Conservation (phyloP, 2,888 invertebrate species). For the Nymphalis polychloros region DNA sequence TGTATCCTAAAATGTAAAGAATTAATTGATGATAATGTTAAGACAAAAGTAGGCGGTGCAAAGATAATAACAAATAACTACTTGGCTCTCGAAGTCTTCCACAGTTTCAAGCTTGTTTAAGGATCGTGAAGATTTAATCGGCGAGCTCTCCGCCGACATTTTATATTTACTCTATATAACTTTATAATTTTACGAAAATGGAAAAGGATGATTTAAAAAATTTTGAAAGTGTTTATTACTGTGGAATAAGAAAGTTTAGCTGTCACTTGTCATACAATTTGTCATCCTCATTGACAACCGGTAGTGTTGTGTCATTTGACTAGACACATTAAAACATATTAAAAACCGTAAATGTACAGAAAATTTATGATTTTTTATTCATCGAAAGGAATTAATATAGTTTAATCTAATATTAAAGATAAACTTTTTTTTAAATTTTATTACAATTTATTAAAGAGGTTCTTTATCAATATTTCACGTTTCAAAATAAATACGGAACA, state of each 20-base stretch:
- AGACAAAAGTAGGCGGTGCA: slow-evolving; percentile 60
- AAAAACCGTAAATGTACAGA: too few relatives aligned
- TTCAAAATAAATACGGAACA: too few relatives aligned
- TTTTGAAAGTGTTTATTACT: slow-evolving; percentile 26
- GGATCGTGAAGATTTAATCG: slow-evolving; percentile 56
- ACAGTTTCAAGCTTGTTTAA: slow-evolving; percentile 60
- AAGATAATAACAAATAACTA: slow-evolving; percentile 46
- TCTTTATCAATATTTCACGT: too few relatives aligned
- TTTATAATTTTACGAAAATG: neutral
- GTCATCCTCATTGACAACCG: neutral
- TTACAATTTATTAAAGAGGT: too few relatives aligned
- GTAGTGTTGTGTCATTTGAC: neutral
- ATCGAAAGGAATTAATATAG: too few relatives aligned
- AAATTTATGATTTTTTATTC: too few relatives aligned
- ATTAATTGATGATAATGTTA: slow-evolving; percentile 33
- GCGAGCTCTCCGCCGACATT: slow-evolving; percentile 47
- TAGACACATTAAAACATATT: too few relatives aligned
- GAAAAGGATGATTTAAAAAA: slow-evolving; percentile 12
- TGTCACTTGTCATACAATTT: slow-evolving; percentile 12
- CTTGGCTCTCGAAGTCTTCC: slow-evolving; percentile 69
- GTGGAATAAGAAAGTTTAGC: slow-evolving; percentile 14
- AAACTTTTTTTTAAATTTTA: too few relatives aligned
- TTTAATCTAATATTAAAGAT: too few relatives aligned
- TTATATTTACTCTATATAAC: neutral
- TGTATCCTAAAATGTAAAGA: slow-evolving; percentile 80